A percentile compares a stretch with the other conserved stretches of the same genome.
phyloP scores from a whole-genome alignment of 2,113 vertebrate species.

The Ctenodactylus gundi region DNA sequence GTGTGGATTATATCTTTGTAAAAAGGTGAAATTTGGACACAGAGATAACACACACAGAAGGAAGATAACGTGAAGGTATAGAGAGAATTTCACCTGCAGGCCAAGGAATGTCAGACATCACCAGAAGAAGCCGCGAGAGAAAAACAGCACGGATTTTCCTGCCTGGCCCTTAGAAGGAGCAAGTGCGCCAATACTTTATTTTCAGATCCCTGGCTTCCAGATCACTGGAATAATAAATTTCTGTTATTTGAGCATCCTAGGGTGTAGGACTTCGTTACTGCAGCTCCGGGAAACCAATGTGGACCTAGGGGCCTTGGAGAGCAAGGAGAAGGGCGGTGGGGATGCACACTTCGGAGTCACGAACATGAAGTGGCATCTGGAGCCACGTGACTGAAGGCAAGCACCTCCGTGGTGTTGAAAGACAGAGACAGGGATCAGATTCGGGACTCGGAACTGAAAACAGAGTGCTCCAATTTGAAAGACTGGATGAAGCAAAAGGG shows the following conservation, averaged over 20 bases:
- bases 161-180: neutral
- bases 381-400: neutral
- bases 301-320: neutral
- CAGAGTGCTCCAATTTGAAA: neutral
- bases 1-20: neutral
- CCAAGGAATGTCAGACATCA: neutral
- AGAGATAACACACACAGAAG: neutral
- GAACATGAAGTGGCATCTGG: neutral
- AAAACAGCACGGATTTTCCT: neutral
- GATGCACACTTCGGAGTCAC: neutral
- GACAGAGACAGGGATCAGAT: neutral
- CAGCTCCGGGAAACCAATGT: neutral
- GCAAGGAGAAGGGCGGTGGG: neutral
- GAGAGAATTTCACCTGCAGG: neutral
- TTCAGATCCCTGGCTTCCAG: neutral
- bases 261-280: neutral
- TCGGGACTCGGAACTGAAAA: neutral
- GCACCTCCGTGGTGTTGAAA: neutral
- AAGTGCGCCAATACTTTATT: neutral
- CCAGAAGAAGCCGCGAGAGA: neutral
- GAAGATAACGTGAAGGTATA: neutral
- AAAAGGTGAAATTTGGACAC: neutral
- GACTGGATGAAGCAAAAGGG: fast-evolving
- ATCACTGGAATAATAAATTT: neutral
- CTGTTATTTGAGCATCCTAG: neutral